These are phyloP conservation scores for Anthopleura xanthogrammica DNA, from an alignment of 92 coral and sea anemone genomes.

Conservation along the genomic window DNA sequence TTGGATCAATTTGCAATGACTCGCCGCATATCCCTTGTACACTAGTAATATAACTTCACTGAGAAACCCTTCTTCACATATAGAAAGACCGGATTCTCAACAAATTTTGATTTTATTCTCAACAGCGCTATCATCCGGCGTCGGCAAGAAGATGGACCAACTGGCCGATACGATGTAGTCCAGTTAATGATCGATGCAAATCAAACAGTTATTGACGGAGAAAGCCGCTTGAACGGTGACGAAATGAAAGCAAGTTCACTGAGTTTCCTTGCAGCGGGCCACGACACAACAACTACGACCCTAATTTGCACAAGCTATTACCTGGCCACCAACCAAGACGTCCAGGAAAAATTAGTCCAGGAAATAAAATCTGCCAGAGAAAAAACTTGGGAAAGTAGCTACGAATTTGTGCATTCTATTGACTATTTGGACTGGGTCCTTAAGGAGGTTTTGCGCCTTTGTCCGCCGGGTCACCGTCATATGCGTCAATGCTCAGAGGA, in stretches of 20 bases:
- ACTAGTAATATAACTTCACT: no score
- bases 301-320: slow-evolving; percentile 38
- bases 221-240: slow-evolving; percentile 44
- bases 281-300: slow-evolving; percentile 52
- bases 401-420: slow-evolving; percentile 41
- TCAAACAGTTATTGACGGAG: slow-evolving; percentile 40
- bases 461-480: slow-evolving; percentile 58
- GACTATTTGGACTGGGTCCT: slow-evolving; percentile 58
- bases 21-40: no score
- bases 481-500: slow-evolving; percentile 44
- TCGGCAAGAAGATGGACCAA: slow-evolving; percentile 23
- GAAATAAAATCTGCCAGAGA: slow-evolving; percentile 39
- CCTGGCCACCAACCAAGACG: slow-evolving; percentile 46
- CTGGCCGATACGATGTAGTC: slow-evolving; percentile 41
- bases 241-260: slow-evolving; percentile 56
- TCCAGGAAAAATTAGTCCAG: slow-evolving; percentile 47
- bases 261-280: slow-evolving; percentile 58
- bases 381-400: slow-evolving; percentile 18
- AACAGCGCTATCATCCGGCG: slow-evolving; percentile 36
- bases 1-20: no score
- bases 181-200: slow-evolving; percentile 60
- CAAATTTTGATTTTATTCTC: neutral
- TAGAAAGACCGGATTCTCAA: no score
- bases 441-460: slow-evolving; percentile 47
- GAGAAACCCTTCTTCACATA: no score